A percentile compares a stretch with the other conserved stretches of the same genome.
These are phyloP conservation scores for Corythornis cristatus DNA, from an alignment of 2,113 vertebrate species.

Conservation along the genomic window DNA sequence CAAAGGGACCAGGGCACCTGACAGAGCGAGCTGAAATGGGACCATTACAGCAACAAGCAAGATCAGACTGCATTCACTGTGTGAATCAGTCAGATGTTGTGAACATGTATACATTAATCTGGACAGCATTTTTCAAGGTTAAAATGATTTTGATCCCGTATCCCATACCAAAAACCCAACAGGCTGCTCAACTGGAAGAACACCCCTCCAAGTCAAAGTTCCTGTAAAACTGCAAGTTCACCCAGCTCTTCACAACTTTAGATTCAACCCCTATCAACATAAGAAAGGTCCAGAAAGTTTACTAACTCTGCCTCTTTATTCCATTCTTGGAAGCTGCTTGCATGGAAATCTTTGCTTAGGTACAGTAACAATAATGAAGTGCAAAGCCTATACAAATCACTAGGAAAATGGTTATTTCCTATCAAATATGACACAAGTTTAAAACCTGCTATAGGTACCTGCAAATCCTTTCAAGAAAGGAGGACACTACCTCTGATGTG, in stretches of 20 bases:
- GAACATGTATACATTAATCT: neutral
- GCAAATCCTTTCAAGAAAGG: neutral
- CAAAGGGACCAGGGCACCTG: neutral
- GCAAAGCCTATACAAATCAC: slow-evolving; percentile 6
- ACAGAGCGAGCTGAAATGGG: neutral
- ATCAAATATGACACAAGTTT: neutral
- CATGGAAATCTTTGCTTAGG: neutral
- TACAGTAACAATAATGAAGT: neutral
- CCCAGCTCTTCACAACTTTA: neutral
- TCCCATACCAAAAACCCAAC: neutral
- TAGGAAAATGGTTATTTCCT: neutral
- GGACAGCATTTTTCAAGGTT: neutral
- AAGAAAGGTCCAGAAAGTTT: neutral
- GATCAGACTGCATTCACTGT: neutral
- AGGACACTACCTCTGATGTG: neutral
- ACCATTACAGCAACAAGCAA: neutral
- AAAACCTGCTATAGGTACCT: neutral
- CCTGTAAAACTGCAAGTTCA: neutral
- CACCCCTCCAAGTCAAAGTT: neutral
- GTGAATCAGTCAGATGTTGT: neutral
- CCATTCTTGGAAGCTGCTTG: neutral
- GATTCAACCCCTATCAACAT: neutral
- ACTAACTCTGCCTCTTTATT: neutral
- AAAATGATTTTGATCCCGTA: neutral
- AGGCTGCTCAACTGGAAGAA: neutral